Percentiles rank a stretch among this genome's conserved stretches.
phyloP scores from a whole-genome alignment of 1,140 invertebrate species.

The Trigoniulus corallinus region DNA sequence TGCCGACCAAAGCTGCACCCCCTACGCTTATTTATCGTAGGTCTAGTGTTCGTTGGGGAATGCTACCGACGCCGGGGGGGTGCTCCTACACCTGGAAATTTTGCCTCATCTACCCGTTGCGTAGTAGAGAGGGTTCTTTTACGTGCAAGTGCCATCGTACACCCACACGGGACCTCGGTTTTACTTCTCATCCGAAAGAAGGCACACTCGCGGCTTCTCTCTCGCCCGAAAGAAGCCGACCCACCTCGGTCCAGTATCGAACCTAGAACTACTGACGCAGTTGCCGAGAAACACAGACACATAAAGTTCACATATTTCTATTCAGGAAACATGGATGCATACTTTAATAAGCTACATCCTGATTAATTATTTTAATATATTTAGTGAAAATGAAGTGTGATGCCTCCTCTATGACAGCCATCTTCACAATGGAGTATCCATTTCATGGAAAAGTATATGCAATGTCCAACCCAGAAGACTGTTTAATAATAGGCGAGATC shows the following conservation, averaged over 20 bases:
- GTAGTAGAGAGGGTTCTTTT: too few species aligned
- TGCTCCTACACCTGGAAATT: too few species aligned
- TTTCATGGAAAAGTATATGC: background rate
- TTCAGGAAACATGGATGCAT: background rate
- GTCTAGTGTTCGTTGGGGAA: too few species aligned
- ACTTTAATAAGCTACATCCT: background rate
- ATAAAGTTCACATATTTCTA: background rate
- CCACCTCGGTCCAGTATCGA: background rate
- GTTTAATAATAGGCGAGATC: background rate
- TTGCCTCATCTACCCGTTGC: too few species aligned
- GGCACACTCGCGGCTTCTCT: too few species aligned
- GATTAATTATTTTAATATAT: background rate
- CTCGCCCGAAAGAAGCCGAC: too few species aligned
- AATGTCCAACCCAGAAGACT: background rate
- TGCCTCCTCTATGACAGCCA: background rate
- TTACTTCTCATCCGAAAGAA: too few species aligned
- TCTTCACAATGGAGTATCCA: background rate
- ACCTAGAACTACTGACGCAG: background rate
- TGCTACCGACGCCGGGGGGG: too few species aligned
- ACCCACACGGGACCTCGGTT: too few species aligned
- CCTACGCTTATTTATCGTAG: too few species aligned
- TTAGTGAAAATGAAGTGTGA: background rate
- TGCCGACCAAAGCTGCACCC: too few species aligned
- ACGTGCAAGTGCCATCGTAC: too few species aligned
- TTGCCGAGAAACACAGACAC: background rate